Evolutionary conservation across 2,113 vertebrate genomes (phyloP).

Genomic region (Anser brachyrhynchus): DNA sequence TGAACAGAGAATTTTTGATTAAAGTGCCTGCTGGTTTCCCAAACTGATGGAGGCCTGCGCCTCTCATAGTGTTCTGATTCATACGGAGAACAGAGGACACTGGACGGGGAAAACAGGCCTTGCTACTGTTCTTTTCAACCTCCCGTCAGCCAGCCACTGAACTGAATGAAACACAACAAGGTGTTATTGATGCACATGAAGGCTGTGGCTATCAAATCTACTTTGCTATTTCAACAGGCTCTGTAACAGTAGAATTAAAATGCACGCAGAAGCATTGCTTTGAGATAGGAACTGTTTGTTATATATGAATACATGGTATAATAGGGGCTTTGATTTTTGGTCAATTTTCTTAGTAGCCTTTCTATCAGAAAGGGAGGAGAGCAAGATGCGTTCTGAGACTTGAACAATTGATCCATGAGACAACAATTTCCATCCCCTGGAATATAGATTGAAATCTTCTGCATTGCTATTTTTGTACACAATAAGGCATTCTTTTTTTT

Average conservation of each 20-base stretch:
- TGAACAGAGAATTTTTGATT: neutral
- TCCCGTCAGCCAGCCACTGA: neutral
- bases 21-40: neutral
- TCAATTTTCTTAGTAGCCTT: neutral
- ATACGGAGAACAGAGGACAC: neutral
- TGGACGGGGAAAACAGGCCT: neutral
- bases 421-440: neutral
- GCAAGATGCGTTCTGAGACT: neutral
- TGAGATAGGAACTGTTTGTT: neutral
- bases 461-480: neutral
- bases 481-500: neutral
- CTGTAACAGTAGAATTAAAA: neutral
- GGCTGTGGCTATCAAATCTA: neutral
- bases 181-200: neutral
- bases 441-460: neutral
- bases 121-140: neutral
- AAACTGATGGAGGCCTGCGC: neutral
- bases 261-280: neutral
- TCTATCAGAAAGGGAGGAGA: neutral
- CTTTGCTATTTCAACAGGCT: neutral
- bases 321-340: neutral
- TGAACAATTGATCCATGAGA: neutral
- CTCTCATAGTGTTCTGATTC: neutral
- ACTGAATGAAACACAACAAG: neutral
- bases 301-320: accelerated